Base-by-base conservation (phyloP, 2,113 vertebrate species). In the Triplophysa tibetana region DNA sequence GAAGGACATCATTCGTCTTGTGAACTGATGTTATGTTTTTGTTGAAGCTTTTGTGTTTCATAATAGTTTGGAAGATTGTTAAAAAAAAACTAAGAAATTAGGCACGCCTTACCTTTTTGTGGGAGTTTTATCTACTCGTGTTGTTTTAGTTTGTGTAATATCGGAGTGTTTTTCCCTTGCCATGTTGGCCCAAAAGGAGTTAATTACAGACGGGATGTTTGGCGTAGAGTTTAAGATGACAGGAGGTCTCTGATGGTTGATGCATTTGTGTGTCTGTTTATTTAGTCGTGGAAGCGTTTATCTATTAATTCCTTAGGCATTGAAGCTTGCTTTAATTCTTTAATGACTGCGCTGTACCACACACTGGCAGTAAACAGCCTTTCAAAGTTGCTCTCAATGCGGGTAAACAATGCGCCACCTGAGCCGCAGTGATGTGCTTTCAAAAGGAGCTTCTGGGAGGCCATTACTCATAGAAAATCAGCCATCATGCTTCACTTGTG, bases 251-350 rank as follows among this genome's bases (percentile, higher is more conserved):
- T 77, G 87, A 90, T 87, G 83, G 84, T 86, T 89, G 88, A 90
- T 89, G 85, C 83, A 86, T 90, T 91, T 89, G 87, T 81, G 81
- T 70, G 84, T 80, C 83, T 90, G 89, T 89, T 90, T 89, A 87
- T 90, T 88, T 90, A 75, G 88, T 84, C 87, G 68, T 81, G 76
- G 62, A 86, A 81, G 83, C 81, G 56, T 88, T 89, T 79, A 84
- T 87, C 87, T 89, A 88, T 89, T 88, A 87, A 88, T 89, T 91
- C 79, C 78, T 83, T 63, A 84, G 80, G 87, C 82, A 80, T 73
- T 70, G 83, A 84, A 38, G 79, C 77, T 83, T 60, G 21, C 74
- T 64, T 74, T 81, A 78, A 79, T 78, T 85, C 65, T 78, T 87
- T 85, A 84, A 87, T 89, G 82, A 88, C 87, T 73, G 79, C 48